Base-by-base conservation (phyloP, 2,797 vertebrate species). In the Sus cebifrons region DNA sequence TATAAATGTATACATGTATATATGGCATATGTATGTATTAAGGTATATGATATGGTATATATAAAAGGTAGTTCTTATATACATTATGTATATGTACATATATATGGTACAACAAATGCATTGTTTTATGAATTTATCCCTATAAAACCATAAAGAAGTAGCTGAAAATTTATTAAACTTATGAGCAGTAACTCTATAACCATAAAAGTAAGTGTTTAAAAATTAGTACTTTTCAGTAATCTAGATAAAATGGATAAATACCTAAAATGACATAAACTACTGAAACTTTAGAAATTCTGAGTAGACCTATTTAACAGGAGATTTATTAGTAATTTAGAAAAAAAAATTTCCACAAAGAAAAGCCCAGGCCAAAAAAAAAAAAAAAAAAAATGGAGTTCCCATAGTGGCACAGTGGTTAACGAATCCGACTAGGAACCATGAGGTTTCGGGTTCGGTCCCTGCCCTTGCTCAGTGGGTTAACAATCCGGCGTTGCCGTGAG, bases 131-230 rank as follows among this genome's bases (percentile, higher is more conserved):
- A 23, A 14, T 81, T 79, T 52, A 75, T 73, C 32, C 27, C 1
- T 6, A 49, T 13, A 60, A 86, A 91, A 58, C 23, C 32, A 36
- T n/a, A 81, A 32, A 71, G 32, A 65, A 58, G 20, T 52, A 64
- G 71, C n/a, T 86, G 49, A 86, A 79, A 73, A 18, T 91, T 17
- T 62, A 58, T 74, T 64, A 81, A 81, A 73, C 32, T 71, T 16
- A 32, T 32, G 49, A 83, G 16, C 49, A 68, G 36, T 75, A 36
- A 2, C 54, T 64, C 25, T 36, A 23, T 78, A 58, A 13, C n/a
- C 58, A 23, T 78, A 78, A 32, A 82, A 88, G 71, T 88, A n/a
- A 64, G 58, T 67, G 17, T 86, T 95, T 74, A 65, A 86, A 87
- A 49, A 86, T 16, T 18, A 86, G 36, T 65, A 75, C 49, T 32